A percentile compares a stretch with the other conserved stretches of the same genome.
phyloP scores from a whole-genome alignment of 2,888 invertebrate species.

The Eremobia ochroleuca region DNA sequence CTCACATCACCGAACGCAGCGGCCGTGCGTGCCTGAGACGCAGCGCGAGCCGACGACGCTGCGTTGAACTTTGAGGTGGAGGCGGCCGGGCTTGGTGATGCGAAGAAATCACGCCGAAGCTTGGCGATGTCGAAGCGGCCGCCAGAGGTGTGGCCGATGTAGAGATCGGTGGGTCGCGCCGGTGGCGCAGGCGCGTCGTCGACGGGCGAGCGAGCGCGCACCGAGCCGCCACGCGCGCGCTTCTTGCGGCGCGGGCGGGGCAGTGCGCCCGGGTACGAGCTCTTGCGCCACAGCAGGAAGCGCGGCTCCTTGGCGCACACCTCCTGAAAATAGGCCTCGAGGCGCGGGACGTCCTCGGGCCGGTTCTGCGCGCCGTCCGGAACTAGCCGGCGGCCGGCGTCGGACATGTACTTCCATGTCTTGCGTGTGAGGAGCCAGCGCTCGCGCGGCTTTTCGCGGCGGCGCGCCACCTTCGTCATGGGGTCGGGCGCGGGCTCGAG shows the following conservation, averaged over 20 bases:
- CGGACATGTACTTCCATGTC: slow-evolving; percentile 98
- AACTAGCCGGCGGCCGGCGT: slow-evolving; percentile 95
- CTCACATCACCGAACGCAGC: slow-evolving; percentile 77
- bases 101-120: slow-evolving; percentile 93
- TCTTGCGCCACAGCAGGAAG: slow-evolving; percentile 95
- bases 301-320: slow-evolving; percentile 95
- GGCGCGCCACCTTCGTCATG: slow-evolving; percentile 91
- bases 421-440: slow-evolving; percentile 97
- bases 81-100: slow-evolving; percentile 83
- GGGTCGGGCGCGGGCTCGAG: slow-evolving; percentile 87
- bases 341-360: slow-evolving; percentile 94
- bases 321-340: slow-evolving; percentile 96
- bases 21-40: slow-evolving; percentile 37
- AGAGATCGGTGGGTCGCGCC: slow-evolving; percentile 87
- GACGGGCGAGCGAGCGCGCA: slow-evolving; percentile 92
- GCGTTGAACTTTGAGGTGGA: slow-evolving; percentile 76
- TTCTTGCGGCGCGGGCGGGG: slow-evolving; percentile 91
- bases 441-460: slow-evolving; percentile 93
- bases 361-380: slow-evolving; percentile 95
- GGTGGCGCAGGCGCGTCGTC: slow-evolving; percentile 91
- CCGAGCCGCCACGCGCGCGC: slow-evolving; percentile 92
- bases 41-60: slow-evolving; percentile 22
- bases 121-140: slow-evolving; percentile 93
- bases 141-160: slow-evolving; percentile 89
- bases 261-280: slow-evolving; percentile 95